Percentiles rank a stretch among this genome's conserved stretches.
phyloP scores from a whole-genome alignment of 1,140 invertebrate species.

The Drosophila micromelanica region DNA sequence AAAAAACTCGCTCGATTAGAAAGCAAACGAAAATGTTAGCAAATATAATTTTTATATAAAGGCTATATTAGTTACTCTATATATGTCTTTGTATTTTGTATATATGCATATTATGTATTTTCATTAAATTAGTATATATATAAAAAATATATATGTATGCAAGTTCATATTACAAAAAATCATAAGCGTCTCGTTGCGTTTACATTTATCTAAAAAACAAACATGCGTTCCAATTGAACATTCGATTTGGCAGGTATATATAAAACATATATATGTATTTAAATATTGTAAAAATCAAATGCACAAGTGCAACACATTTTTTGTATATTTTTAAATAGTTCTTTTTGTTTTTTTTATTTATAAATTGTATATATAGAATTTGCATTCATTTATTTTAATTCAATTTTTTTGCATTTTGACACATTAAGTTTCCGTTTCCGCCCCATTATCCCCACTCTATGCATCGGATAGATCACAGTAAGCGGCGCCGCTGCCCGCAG shows the following conservation, averaged over 20 bases:
- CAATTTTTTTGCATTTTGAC: conserved; percentile 49
- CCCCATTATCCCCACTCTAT: conserved; percentile 32
- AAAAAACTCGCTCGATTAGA: conserved; percentile 18
- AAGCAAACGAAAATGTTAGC: conserved; percentile 49
- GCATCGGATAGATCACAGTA: conserved; percentile 81
- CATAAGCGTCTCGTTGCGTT: conserved; percentile 79
- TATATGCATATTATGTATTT: conserved; percentile 37
- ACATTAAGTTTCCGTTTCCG: conserved; percentile 42
- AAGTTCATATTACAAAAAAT: conserved; percentile 60
- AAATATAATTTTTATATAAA: conserved; percentile 50
- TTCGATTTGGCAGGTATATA: conserved; percentile 1
- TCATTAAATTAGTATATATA: conserved; percentile 41
- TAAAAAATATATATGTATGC: conserved; percentile 37
- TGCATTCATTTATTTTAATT: conserved; percentile 11
- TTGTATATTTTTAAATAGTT: not conserved
- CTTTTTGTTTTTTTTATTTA: conserved; percentile 10
- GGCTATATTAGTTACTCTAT: conserved; percentile 30
- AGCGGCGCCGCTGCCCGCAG: conserved; percentile 41
- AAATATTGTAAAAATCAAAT: conserved; percentile 11
- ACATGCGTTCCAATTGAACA: conserved; percentile 4
- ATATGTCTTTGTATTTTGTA: conserved; percentile 36
- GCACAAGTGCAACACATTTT: not conserved
- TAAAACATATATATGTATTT: conserved; percentile 8
- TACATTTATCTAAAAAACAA: conserved; percentile 43
- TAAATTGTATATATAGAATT: conserved; percentile 11